phyloP scores from a whole-genome alignment of 2,113 vertebrate genomes.

The Myotis brandtii region DNA sequence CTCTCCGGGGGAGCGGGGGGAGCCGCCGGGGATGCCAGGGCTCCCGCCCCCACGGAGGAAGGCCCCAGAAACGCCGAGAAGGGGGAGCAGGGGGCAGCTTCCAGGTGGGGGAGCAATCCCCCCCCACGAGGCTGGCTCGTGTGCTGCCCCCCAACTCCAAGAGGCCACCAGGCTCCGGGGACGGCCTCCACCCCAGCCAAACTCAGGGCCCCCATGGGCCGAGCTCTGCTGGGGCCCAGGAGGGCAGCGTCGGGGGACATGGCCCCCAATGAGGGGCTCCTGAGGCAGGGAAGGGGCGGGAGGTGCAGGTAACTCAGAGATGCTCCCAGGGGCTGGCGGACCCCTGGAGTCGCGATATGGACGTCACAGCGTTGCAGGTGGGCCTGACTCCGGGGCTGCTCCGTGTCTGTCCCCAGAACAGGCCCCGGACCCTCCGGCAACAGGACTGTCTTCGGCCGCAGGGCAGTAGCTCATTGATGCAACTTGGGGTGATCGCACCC shows the following conservation, averaged over 20 bases:
- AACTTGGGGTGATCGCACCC: neutral
- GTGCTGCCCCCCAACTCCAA: neutral
- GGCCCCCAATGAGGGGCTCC: neutral
- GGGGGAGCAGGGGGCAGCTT: neutral
- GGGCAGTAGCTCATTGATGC: neutral
- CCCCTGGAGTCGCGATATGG: neutral
- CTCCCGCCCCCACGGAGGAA: constrained; percentile 16
- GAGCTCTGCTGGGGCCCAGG: neutral
- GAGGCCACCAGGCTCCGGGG: neutral
- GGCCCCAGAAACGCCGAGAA: neutral
- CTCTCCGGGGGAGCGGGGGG: neutral
- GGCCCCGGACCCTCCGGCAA: fast-evolving
- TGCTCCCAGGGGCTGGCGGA: neutral
- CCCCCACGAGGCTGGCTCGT: neutral
- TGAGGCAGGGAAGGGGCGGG: neutral
- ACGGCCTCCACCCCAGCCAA: neutral
- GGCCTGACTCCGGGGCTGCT: neutral
- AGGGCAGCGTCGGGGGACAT: neutral
- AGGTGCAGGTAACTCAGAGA: neutral
- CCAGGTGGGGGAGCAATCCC: neutral
- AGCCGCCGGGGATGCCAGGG: constrained; percentile 59
- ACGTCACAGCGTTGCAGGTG: neutral
- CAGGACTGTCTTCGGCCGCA: neutral
- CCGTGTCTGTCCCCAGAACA: fast-evolving
- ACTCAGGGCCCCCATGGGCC: neutral